Percentiles rank a stretch among this genome's conserved stretches.
Evolutionary conservation across 2,888 invertebrate genomes (phyloP).

Genomic region (Heteromurus nitidus): DNA sequence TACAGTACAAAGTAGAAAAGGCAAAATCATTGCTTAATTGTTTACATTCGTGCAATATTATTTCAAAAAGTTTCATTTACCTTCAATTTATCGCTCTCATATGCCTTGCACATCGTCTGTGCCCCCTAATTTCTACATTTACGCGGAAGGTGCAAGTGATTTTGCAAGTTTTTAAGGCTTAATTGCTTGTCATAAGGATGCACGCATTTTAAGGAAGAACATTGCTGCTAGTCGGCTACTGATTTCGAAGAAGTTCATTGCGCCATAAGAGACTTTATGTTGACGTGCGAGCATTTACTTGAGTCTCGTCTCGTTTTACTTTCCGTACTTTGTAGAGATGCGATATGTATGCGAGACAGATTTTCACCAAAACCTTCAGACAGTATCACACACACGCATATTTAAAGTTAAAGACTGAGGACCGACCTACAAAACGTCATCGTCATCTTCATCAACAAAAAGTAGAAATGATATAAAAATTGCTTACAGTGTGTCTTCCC

Average conservation of each 20-base stretch:
- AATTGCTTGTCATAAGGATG: conserved; percentile 26
- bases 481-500: not conserved
- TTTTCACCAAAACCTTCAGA: too few relatives aligned
- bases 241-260: not conserved
- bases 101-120: too few relatives aligned
- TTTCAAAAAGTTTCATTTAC: conserved; percentile 30
- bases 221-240: too few relatives aligned
- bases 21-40: too few relatives aligned
- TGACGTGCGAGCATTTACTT: too few relatives aligned
- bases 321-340: too few relatives aligned
- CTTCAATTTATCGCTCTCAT: not conserved
- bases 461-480: conserved; percentile 23
- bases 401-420: not conserved
- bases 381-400: too few relatives aligned
- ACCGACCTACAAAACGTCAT: conserved; percentile 31
- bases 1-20: not conserved
- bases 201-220: not conserved
- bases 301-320: too few relatives aligned
- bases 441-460: conserved; percentile 17
- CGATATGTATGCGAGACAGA: not conserved
- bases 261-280: not conserved
- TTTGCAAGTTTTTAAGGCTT: conserved; percentile 38
- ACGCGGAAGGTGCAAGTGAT: conserved; percentile 45
- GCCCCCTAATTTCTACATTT: conserved; percentile 28
- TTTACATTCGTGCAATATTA: conserved; percentile 15